A percentile compares a stretch with the other conserved stretches of the same genome.
These are phyloP conservation scores for Anhinga anhinga DNA, from an alignment of 2,113 vertebrate species.

Conservation along the genomic window DNA sequence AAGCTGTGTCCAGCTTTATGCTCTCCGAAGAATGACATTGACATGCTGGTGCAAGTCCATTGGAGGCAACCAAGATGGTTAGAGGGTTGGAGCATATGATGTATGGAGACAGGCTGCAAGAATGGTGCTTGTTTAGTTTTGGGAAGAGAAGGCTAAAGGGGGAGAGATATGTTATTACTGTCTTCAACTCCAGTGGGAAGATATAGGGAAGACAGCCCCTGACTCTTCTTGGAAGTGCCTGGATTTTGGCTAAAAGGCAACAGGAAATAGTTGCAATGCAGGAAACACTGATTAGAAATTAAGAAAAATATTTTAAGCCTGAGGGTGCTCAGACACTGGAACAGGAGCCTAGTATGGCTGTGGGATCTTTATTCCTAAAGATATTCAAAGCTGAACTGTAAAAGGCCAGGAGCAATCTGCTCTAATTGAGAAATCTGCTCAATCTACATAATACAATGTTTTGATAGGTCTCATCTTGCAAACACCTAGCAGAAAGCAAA, in stretches of 20 bases:
- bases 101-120: background rate
- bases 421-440: background rate
- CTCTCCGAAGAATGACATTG: background rate
- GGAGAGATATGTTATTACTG: background rate
- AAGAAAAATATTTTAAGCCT: background rate
- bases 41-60: background rate
- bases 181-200: background rate
- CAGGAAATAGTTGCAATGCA: background rate
- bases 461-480: background rate
- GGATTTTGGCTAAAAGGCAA: background rate
- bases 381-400: background rate
- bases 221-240: background rate
- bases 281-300: background rate
- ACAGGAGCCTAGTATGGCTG: background rate
- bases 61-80: background rate
- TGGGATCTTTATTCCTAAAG: background rate
- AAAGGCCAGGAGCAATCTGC: background rate
- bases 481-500: background rate
- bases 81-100: background rate
- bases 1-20: background rate
- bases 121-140: background rate
- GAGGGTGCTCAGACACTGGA: background rate
- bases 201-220: background rate
- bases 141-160: background rate
- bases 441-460: background rate